Evolutionary conservation across 2,888 invertebrate species (phyloP).

Genomic region (Linnaemya vulpina): DNA sequence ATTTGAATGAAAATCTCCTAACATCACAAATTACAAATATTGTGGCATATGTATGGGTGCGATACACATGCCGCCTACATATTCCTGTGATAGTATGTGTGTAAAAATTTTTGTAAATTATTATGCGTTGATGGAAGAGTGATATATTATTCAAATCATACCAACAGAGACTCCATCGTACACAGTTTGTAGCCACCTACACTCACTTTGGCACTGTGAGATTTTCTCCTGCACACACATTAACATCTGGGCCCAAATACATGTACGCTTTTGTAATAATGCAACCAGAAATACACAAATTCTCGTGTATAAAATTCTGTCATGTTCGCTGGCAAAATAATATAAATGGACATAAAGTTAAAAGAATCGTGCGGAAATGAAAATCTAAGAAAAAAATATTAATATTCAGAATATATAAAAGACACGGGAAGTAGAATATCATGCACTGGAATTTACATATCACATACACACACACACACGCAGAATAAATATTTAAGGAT

Average conservation of each 20-base stretch:
- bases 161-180: slow-evolving; percentile 28
- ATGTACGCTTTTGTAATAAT: background rate
- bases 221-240: background rate
- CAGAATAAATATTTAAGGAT: background rate
- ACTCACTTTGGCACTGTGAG: background rate
- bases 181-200: slow-evolving; percentile 6
- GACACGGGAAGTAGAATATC: slow-evolving; percentile 40
- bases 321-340: slow-evolving; percentile 52
- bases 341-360: slow-evolving; percentile 10
- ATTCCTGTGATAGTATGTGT: background rate
- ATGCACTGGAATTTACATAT: slow-evolving; percentile 16
- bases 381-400: slow-evolving; percentile 39
- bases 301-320: slow-evolving; percentile 39
- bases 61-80: background rate
- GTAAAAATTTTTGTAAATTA: slow-evolving; percentile 3
- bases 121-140: slow-evolving; percentile 26
- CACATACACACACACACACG: slow-evolving; percentile 24
- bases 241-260: slow-evolving; percentile 4
- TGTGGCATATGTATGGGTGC: background rate
- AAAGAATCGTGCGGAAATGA: slow-evolving; percentile 24
- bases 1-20: background rate
- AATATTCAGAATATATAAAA: slow-evolving; percentile 54
- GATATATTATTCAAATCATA: slow-evolving; percentile 58
- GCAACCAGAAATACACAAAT: slow-evolving; percentile 21
- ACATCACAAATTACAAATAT: background rate